Evolutionary conservation across 1,140 invertebrate species (phyloP).

Genomic region (Pollicipes pollicipes): DNA sequence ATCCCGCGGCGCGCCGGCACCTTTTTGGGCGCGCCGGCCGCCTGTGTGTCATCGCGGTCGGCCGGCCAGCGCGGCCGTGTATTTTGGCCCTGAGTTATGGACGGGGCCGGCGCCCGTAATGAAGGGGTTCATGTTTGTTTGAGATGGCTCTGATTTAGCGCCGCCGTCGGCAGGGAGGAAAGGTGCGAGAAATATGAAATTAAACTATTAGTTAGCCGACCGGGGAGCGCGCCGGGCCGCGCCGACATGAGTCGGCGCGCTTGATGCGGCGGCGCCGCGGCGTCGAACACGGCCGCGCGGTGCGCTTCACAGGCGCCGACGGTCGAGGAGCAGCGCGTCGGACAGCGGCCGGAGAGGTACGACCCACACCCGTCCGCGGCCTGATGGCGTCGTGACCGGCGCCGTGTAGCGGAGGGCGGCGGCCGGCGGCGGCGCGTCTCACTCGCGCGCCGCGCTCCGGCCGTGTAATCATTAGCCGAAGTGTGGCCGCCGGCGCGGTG

Average conservation of each 20-base stretch:
- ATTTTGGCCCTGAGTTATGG: not conserved
- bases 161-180: no score
- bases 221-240: no score
- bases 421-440: no score
- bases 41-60: not conserved
- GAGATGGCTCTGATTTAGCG: not conserved
- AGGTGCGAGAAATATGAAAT: conserved; percentile 2
- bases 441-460: no score
- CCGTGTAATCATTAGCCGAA: no score
- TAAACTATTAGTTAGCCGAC: not conserved
- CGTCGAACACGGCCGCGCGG: no score
- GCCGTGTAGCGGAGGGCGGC: no score
- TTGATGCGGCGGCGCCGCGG: not conserved
- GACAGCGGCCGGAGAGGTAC: not conserved
- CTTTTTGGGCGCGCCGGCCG: not conserved
- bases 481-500: no score
- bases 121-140: conserved; percentile 1
- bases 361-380: not conserved
- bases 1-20: not conserved
- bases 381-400: not conserved
- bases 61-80: not conserved
- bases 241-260: no score
- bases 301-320: no score
- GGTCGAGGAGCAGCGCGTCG: not conserved
- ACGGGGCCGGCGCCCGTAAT: not conserved